Conservation (phyloP, 2,888 invertebrate species). For the Coleophora flavipennella region DNA sequence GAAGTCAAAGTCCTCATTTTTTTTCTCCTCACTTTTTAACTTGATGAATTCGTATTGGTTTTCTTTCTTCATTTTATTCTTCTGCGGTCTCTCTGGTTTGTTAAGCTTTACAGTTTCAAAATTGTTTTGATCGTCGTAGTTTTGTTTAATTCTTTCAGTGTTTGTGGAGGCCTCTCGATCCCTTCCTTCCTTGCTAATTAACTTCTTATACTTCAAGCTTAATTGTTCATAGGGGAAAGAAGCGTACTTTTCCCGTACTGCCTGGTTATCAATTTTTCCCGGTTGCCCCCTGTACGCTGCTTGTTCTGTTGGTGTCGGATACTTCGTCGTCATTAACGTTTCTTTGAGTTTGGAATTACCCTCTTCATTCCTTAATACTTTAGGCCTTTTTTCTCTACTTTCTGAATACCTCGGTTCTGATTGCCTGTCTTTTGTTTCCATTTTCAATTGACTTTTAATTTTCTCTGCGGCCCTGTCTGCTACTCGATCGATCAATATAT, state of each 20-base stretch:
- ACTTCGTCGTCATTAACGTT: too few relatives aligned
- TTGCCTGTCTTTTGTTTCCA: not conserved
- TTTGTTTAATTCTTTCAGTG: not conserved
- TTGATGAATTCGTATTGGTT: too few relatives aligned
- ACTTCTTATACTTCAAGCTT: constrained; percentile 22
- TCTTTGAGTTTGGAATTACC: too few relatives aligned
- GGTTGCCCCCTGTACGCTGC: too few relatives aligned
- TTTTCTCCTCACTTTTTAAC: too few relatives aligned
- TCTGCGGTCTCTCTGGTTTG: too few relatives aligned
- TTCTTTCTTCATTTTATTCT: too few relatives aligned
- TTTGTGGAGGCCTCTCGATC: not conserved
- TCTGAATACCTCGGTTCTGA: not conserved
- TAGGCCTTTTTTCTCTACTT: not conserved
- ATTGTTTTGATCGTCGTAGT: not conserved
- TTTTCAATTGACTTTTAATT: not conserved
- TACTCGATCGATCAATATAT: not conserved
- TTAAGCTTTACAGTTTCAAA: too few relatives aligned
- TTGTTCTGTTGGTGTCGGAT: too few relatives aligned
- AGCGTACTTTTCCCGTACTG: constrained; percentile 12
- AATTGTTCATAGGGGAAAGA: constrained; percentile 11
- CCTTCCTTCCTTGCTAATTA: constrained; percentile 9
- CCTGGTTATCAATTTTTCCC: constrained; percentile 10
- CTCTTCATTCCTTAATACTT: not conserved
- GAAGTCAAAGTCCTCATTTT: too few relatives aligned
- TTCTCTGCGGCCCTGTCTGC: not conserved